phyloP scores from a whole-genome alignment of 2,888 invertebrate species.

The Zygaena filipendulae region DNA sequence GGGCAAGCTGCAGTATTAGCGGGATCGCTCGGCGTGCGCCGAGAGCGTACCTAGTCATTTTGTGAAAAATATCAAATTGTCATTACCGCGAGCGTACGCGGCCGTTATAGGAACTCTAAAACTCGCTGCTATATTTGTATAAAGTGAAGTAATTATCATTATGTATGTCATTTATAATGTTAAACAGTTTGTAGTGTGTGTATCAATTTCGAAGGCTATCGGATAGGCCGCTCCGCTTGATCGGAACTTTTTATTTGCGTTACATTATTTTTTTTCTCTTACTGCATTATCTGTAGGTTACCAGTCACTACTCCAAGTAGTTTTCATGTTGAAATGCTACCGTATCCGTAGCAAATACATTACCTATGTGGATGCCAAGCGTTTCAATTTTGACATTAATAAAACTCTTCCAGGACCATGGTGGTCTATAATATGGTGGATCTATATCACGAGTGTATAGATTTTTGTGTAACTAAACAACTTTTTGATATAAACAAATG shows the following conservation, averaged over 20 bases:
- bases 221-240: conserved; percentile 34
- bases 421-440: too few species aligned
- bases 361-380: too few species aligned
- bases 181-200: conserved; percentile 57
- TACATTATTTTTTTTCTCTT: too few species aligned
- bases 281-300: too few species aligned
- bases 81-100: conserved; percentile 59
- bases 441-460: too few species aligned
- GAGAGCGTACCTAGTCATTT: conserved; percentile 66
- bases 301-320: too few species aligned
- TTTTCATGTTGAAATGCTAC: too few species aligned
- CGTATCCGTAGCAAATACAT: too few species aligned
- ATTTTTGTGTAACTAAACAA: too few species aligned
- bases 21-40: conserved; percentile 36
- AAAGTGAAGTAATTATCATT: conserved; percentile 69
- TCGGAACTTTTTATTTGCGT: conserved; percentile 15
- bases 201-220: conserved; percentile 67
- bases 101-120: conserved; percentile 79
- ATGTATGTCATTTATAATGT: conserved; percentile 60
- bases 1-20: conserved; percentile 41
- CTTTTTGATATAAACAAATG: too few species aligned
- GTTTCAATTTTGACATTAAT: too few species aligned
- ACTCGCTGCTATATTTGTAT: conserved; percentile 81
- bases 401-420: too few species aligned
- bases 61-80: conserved; percentile 66